Evolutionary conservation across 2,888 invertebrate genomes (phyloP), one percentile per base, ranked within the genome.

Genomic region (Conus canariensis): DNA sequence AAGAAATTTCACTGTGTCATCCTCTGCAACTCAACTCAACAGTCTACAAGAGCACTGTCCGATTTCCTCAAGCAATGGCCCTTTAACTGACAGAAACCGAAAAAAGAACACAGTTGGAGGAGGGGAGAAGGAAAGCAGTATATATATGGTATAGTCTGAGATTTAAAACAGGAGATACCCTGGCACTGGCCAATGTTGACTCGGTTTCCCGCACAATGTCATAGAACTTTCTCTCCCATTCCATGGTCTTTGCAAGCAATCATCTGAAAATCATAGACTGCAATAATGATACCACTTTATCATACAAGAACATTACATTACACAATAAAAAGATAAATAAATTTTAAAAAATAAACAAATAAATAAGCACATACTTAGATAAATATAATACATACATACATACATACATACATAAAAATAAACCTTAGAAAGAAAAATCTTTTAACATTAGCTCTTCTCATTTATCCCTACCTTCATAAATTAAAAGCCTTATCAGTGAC

Each of bases 191-290:
- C 45, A 94, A 88, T 90, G 93, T 94, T 22, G 91, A 87, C 83
- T 94, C 92, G 22, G 94, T 93, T 91, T 94, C 94, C 67, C 92
- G 91, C 60, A 94, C 92, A 88, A 94, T 92, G 16, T 93, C 92
- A 7, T 93, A 92, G 91, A 94, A 92, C 88, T 93, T 93, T 77
- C 92, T 91, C 87, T 93, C 93, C 94, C 94, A 94, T 25, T 86
- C 90, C 90, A 86, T 90, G 56, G 10, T 80, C 10, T 58, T 60
- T 19, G 14, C 16, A 56, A 30, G 56, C 67, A 45, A 22, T 67
- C 89, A 89, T 70, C 83, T 85, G 83, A 67, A 60, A 60, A 58
- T 25, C 2, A 64, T 9, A 88, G 59, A 64, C 1, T 10, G 16
- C 10, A 64, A 64, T 14, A 64, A 64, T 14, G 64, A 64, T 64